Percentiles rank a stretch among this genome's conserved stretches.
Conservation (phyloP, 2,113 vertebrate species). For the Gnathonemus longibarbis region DNA sequence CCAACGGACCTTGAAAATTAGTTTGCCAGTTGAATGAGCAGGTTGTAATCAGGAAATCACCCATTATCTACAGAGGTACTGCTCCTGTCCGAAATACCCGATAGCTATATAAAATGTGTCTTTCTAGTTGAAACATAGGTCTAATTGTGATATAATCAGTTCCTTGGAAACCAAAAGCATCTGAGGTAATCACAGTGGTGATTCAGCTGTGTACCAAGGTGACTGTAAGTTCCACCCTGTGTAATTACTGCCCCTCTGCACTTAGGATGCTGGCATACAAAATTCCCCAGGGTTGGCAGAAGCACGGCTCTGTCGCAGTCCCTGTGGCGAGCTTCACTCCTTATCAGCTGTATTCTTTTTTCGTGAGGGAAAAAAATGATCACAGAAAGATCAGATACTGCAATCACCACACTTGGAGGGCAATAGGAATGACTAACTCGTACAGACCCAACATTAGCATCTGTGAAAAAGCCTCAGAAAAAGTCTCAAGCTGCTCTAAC, state of each 20-base stretch:
- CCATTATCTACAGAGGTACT: not conserved
- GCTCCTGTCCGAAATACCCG: not conserved
- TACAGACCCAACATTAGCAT: not conserved
- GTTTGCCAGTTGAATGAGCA: not conserved
- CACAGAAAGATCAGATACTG: constrained; percentile 1
- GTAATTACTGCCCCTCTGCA: not conserved
- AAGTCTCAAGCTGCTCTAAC: not conserved
- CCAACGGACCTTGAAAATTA: not conserved
- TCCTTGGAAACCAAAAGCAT: not conserved
- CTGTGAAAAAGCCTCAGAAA: not conserved
- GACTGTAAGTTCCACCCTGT: not conserved
- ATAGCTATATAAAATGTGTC: not conserved
- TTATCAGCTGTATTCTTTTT: not conserved
- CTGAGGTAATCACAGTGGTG: not conserved
- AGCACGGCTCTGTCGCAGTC: not conserved
- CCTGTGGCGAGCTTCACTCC: not conserved
- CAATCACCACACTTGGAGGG: not conserved
- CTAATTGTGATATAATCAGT: not conserved
- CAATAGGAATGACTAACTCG: not conserved
- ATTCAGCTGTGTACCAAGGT: not conserved
- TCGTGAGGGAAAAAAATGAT: not conserved
- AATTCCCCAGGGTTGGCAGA: not conserved
- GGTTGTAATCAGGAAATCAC: not conserved
- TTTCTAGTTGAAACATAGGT: not conserved
- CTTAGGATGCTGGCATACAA: not conserved